Percentiles rank a stretch among this genome's conserved stretches.
phyloP scores from a whole-genome alignment of 2,888 invertebrate genomes.

The Artemia sinica region DNA sequence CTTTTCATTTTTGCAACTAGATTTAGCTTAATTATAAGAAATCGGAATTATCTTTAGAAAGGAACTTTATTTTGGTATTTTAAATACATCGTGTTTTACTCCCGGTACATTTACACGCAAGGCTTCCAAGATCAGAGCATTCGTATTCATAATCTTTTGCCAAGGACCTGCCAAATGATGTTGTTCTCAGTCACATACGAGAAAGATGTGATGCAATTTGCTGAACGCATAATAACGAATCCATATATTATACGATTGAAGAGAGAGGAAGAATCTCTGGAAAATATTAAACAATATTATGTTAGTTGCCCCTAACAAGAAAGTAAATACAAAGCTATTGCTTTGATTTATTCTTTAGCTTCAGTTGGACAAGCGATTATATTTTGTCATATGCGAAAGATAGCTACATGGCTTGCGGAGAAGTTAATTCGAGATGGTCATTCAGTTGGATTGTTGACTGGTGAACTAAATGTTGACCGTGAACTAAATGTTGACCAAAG shows the following conservation, averaged over 20 bases:
- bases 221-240: slow-evolving; percentile 77
- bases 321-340: slow-evolving; percentile 79
- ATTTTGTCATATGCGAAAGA: slow-evolving; percentile 82
- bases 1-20: too few relatives aligned
- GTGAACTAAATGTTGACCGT: slow-evolving; percentile 67
- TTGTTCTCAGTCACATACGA: slow-evolving; percentile 97
- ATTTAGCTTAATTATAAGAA: too few relatives aligned
- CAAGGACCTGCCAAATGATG: slow-evolving; percentile 78
- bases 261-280: slow-evolving; percentile 82
- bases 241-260: slow-evolving; percentile 69
- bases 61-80: too few relatives aligned
- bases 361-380: slow-evolving; percentile 96
- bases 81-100: too few relatives aligned
- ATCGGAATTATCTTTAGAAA: too few relatives aligned
- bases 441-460: slow-evolving; percentile 77
- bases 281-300: slow-evolving; percentile 93
- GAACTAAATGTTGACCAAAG: slow-evolving; percentile 62
- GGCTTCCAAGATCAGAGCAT: slow-evolving; percentile 95
- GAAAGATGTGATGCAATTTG: slow-evolving; percentile 83
- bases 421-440: slow-evolving; percentile 83
- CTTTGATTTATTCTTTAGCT: slow-evolving; percentile 87
- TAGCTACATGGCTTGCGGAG: slow-evolving; percentile 69
- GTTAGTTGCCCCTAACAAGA: slow-evolving; percentile 67
- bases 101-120: slow-evolving; percentile 89
- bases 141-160: slow-evolving; percentile 71